These are phyloP conservation scores for Coreoperca whiteheadi DNA, from an alignment of 2,113 vertebrate genomes.

Conservation along the genomic window DNA sequence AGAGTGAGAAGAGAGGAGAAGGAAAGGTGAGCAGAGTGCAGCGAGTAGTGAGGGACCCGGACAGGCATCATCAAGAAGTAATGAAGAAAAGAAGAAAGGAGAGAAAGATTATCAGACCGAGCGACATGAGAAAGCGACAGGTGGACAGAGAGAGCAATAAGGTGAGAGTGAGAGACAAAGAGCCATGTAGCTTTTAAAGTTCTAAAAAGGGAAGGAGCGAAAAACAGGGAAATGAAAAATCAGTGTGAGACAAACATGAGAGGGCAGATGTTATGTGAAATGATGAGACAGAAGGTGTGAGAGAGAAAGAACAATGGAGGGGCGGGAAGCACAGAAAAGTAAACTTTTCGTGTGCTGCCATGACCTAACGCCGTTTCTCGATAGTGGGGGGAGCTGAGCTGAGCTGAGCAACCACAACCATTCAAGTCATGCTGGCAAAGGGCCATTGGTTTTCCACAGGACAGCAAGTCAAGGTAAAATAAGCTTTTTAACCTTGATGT, in stretches of 20 bases:
- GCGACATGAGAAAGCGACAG: conserved; percentile 21
- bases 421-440: conserved; percentile 23
- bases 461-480: neutral
- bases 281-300: conserved; percentile 1
- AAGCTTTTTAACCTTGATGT: neutral
- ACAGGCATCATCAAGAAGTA: conserved; percentile 53
- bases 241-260: conserved; percentile 2
- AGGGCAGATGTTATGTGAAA: conserved; percentile 33
- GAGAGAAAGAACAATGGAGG: neutral
- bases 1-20: conserved; percentile 20
- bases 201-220: neutral
- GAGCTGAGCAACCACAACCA: neutral
- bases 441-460: conserved; percentile 7
- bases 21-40: conserved; percentile 17
- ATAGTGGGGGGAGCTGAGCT: neutral
- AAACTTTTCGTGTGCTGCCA: neutral
- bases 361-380: neutral
- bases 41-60: conserved; percentile 15
- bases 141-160: conserved; percentile 31
- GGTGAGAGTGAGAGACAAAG: conserved; percentile 37
- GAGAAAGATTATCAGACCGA: conserved; percentile 43
- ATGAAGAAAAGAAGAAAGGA: conserved; percentile 58
- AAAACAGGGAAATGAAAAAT: conserved; percentile 15
- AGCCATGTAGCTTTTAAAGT: conserved; percentile 38
- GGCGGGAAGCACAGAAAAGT: neutral